Evolutionary conservation across 2,797 vertebrate genomes (phyloP), one percentile per base, ranked within the genome.

Genomic region (Ambastaia sidthimunki): DNA sequence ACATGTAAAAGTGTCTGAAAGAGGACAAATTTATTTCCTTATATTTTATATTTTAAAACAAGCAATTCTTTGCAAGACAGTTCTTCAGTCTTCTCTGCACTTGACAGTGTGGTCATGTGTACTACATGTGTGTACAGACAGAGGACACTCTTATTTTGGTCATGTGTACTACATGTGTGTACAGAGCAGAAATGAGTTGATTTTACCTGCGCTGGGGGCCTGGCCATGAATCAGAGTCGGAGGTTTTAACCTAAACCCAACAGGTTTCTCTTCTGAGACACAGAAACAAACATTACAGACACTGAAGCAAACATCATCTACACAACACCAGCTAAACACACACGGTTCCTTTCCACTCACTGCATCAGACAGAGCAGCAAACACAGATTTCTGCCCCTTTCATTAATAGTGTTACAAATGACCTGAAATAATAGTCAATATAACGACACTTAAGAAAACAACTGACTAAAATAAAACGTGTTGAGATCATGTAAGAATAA

Each of bases 181-280:
- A 7, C 7, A 10, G 1, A 41, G 34, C 52, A 74, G 63, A 54
- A 81, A 67, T 25, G 83, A 80, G 31, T 59, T 74, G 60, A 78
- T 82, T 93, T 86, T 90, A 99, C 98, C 98, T 93, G 98, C 96
- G 83, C 98, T 98, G 11, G 98, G 98, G 10, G 98, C 98, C 87
- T 98, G 97, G 76, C 98, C 98, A 28, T 99, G 98, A 89, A 99
- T 99, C 78, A 99, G 94, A 47, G 95, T 99, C 0, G 98, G 98
- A 0, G 98, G 98, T 89, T 99, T 99, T 91, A 99, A 93, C 82
- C 98, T 94, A 91, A 99, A 99, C 62, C 96, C 97, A 50, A 96
- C 92, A 69, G 96, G 96, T 90, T 98, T 99, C 78, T 99, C 98
- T 89, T 99, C 98, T 99, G 87, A 23, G 86, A 88, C 85, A 72